phyloP scores from a whole-genome alignment of 2,113 vertebrate species.

The Felis chaus region DNA sequence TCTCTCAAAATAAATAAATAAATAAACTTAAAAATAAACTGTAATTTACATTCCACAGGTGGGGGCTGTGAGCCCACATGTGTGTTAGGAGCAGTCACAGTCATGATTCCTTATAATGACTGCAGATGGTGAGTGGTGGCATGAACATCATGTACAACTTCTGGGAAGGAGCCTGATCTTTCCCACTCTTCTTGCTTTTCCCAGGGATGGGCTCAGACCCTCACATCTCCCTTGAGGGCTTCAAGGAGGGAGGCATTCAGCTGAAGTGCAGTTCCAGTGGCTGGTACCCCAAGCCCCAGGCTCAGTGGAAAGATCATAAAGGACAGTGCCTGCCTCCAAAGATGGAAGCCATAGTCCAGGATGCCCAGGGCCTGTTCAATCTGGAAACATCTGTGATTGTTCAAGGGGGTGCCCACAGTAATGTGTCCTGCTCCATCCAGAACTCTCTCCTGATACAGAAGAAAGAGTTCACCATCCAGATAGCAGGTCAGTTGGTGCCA shows the following conservation, averaged over 20 bases:
- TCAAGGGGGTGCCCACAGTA: neutral
- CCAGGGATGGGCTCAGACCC: slow-evolving; percentile 70
- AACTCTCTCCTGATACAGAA: slow-evolving; percentile 67
- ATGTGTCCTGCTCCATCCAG: slow-evolving; percentile 70
- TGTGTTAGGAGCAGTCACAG: neutral
- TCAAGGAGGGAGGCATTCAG: slow-evolving; percentile 62
- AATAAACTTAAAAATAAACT: too few species aligned
- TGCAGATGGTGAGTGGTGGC: neutral
- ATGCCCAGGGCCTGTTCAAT: slow-evolving; percentile 59
- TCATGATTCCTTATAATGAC: neutral
- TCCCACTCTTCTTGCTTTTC: neutral
- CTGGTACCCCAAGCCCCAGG: slow-evolving; percentile 74
- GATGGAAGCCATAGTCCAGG: slow-evolving; percentile 50
- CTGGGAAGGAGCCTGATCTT: neutral
- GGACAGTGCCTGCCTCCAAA: slow-evolving; percentile 60
- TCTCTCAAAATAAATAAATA: too few species aligned
- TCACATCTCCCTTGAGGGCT: slow-evolving; percentile 67
- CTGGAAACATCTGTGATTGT: slow-evolving; percentile 69
- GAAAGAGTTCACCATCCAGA: slow-evolving; percentile 71
- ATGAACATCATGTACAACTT: neutral
- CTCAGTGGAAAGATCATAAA: slow-evolving; percentile 60
- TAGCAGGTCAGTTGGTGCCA: slow-evolving; percentile 69
- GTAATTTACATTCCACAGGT: neutral
- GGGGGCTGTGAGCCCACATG: neutral
- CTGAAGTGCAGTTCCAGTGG: slow-evolving; percentile 69